Evolutionary conservation across 2,888 invertebrate species (phyloP).

Genomic region (Torymus tubicola): DNA sequence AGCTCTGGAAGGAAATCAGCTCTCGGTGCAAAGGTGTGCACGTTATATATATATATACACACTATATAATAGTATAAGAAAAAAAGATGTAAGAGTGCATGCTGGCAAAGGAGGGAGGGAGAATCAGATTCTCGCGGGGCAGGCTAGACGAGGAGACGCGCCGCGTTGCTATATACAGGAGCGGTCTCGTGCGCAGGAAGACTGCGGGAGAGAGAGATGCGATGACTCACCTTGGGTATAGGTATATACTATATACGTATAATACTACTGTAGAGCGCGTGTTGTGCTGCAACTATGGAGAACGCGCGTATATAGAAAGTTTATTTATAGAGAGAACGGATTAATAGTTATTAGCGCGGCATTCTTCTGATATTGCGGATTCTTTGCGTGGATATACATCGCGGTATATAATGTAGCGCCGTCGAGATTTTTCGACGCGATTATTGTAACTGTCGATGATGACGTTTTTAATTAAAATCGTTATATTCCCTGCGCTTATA

Average conservation of each 20-base stretch:
- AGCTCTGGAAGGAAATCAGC: constrained; percentile 23
- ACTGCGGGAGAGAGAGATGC: neutral
- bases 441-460: too few relatives aligned
- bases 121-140: constrained; percentile 40
- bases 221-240: constrained; percentile 33
- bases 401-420: too few relatives aligned
- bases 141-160: constrained; percentile 12
- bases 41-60: too few relatives aligned
- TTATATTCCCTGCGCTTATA: too few relatives aligned
- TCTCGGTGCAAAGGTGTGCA: too few relatives aligned
- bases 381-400: too few relatives aligned
- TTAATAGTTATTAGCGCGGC: neutral
- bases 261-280: neutral
- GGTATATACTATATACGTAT: neutral
- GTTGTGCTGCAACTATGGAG: neutral
- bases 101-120: neutral
- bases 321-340: constrained; percentile 6
- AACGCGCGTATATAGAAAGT: neutral
- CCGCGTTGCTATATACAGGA: constrained; percentile 1
- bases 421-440: too few relatives aligned
- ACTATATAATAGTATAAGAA: neutral
- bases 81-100: neutral
- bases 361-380: too few relatives aligned
- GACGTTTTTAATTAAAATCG: too few relatives aligned
- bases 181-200: constrained; percentile 27